Evolutionary conservation across 2,797 vertebrate species (phyloP).

Genomic region (Carduelis carduelis): DNA sequence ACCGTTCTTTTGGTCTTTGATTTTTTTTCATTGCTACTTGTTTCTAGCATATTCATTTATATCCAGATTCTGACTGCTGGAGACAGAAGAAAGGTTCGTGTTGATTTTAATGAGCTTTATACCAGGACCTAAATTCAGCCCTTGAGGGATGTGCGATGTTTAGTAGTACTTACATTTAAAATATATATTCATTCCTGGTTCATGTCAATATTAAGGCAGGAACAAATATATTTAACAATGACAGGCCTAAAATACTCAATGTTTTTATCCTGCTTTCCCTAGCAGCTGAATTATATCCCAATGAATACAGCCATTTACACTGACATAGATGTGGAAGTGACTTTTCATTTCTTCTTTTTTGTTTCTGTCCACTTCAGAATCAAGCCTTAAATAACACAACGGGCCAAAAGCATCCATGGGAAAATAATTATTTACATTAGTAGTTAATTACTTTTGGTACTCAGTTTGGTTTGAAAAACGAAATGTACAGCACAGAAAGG

Average conservation of each 20-base stretch:
- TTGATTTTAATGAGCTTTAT: constrained; percentile 15
- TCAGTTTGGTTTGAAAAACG: background rate
- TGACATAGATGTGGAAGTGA: constrained; percentile 26
- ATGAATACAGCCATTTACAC: constrained; percentile 38
- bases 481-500: background rate
- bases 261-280: constrained; percentile 21
- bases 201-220: constrained; percentile 29
- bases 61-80: background rate
- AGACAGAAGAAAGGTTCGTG: background rate
- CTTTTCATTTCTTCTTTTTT: constrained; percentile 24
- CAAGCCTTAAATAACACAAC: constrained; percentile 14
- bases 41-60: background rate
- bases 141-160: background rate
- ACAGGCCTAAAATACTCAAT: constrained; percentile 24
- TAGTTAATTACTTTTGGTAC: background rate
- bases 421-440: background rate
- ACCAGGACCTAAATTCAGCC: background rate
- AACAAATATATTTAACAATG: constrained; percentile 32
- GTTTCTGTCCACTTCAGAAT: constrained; percentile 12
- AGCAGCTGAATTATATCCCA: constrained; percentile 21
- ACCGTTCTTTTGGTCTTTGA: background rate
- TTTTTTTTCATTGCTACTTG: background rate
- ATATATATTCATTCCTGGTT: constrained; percentile 44
- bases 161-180: constrained; percentile 29
- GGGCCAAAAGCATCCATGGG: background rate